Evolutionary conservation across 1,140 invertebrate genomes (phyloP).

Genomic region (Drosophila sucinea): DNA sequence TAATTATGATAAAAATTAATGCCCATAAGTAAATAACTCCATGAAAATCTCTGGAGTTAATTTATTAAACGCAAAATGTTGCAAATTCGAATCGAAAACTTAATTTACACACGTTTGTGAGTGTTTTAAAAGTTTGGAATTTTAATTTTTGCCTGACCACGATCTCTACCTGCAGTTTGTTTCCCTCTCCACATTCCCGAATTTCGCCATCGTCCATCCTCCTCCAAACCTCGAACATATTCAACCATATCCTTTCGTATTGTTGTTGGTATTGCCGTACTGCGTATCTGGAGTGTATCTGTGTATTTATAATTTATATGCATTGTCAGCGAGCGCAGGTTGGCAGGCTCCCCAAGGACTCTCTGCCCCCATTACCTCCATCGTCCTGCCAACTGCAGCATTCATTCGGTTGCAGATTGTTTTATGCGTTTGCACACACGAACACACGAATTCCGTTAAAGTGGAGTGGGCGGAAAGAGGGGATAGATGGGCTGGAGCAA

Average conservation of each 20-base stretch:
- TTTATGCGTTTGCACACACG: slow-evolving; percentile 63
- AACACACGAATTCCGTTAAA: background rate
- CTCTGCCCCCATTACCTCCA: background rate
- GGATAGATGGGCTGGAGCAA: background rate
- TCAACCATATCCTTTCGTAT: background rate
- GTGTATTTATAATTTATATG: slow-evolving; percentile 78
- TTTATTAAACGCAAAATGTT: slow-evolving; percentile 5
- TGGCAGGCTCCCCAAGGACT: slow-evolving; percentile 33
- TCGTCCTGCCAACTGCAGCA: slow-evolving; percentile 40
- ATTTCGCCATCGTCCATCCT: background rate
- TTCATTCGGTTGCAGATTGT: slow-evolving; percentile 71
- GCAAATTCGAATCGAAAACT: slow-evolving; percentile 2
- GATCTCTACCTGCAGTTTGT: slow-evolving; percentile 18
- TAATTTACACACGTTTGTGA: slow-evolving; percentile 1
- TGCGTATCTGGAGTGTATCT: slow-evolving; percentile 69
- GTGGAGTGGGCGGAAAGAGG: background rate
- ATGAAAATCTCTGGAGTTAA: slow-evolving; percentile 2
- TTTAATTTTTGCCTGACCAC: slow-evolving; percentile 39
- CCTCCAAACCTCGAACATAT: background rate
- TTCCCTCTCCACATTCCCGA: too few relatives aligned
- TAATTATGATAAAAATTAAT: background rate
- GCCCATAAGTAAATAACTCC: background rate
- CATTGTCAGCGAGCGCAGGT: slow-evolving; percentile 74
- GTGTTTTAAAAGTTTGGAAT: slow-evolving; percentile 21
- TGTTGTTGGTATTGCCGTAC: slow-evolving; percentile 39